A percentile compares a stretch with the other conserved stretches of the same genome.
Evolutionary conservation across 2,113 vertebrate species (phyloP).

Genomic region (Melierax canorus): DNA sequence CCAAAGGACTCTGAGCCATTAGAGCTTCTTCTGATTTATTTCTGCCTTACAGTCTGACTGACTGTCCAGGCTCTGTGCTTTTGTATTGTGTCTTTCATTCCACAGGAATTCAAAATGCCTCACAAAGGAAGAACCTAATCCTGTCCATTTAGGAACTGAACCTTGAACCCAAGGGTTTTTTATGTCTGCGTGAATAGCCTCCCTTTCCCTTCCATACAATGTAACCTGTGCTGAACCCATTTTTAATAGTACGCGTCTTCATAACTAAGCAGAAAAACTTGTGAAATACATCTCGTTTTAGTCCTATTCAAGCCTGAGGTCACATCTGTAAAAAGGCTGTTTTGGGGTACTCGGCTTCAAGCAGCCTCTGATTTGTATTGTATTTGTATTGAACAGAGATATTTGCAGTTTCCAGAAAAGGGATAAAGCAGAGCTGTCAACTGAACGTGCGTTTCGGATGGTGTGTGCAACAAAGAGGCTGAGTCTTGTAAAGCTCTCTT

Average conservation of each 20-base stretch:
- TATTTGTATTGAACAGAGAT: background rate
- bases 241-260: background rate
- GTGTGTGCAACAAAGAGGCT: background rate
- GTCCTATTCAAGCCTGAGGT: background rate
- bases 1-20: background rate
- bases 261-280: background rate
- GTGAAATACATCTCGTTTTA: background rate
- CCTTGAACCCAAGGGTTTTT: background rate
- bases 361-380: background rate
- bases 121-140: background rate
- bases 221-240: background rate
- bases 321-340: background rate
- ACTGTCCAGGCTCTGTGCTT: background rate
- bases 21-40: background rate
- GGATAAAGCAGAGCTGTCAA: background rate
- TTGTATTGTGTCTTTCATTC: background rate
- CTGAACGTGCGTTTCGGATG: rapidly evolving
- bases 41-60: background rate
- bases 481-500: background rate
- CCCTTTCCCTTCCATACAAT: background rate
- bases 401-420: background rate
- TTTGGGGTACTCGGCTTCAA: background rate
- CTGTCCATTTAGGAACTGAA: background rate
- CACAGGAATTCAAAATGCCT: background rate
- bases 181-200: background rate